A percentile compares a stretch with the other conserved stretches of the same genome.
Evolutionary conservation across 2,113 vertebrate species (phyloP).

Genomic region (Eulacestoma nigropectus): DNA sequence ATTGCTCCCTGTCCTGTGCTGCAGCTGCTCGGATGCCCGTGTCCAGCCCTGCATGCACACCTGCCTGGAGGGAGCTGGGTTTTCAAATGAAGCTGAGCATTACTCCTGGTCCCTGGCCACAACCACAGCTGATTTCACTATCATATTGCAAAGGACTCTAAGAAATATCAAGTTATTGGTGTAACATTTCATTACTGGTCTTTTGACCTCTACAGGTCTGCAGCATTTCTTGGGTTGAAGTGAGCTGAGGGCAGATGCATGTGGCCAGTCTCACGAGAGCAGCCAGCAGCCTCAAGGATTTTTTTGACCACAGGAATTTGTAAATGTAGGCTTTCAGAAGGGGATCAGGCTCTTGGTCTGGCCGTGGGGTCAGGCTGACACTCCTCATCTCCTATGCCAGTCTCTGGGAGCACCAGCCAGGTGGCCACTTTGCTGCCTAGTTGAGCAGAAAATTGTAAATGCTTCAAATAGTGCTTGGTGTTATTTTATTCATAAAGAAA

Average conservation of each 20-base stretch:
- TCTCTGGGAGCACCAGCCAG: slow-evolving; percentile 16
- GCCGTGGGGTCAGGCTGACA: not conserved
- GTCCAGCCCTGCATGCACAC: not conserved
- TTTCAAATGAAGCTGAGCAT: not conserved
- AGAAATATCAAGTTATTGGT: slow-evolving; percentile 19
- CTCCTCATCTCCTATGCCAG: not conserved
- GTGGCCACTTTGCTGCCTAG: slow-evolving; percentile 54
- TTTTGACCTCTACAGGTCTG: not conserved
- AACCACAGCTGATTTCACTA: not conserved
- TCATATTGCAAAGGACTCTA: slow-evolving; percentile 29
- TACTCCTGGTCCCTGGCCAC: slow-evolving; percentile 9
- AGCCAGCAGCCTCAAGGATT: not conserved
- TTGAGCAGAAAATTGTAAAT: slow-evolving; percentile 71
- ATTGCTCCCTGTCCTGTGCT: not conserved
- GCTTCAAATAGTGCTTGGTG: slow-evolving; percentile 45
- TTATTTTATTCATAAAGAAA: slow-evolving; percentile 71
- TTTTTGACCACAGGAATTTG: not conserved
- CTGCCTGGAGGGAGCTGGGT: not conserved
- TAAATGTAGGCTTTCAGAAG: not conserved
- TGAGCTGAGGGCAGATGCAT: not conserved
- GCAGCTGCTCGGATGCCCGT: not conserved
- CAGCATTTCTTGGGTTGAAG: not conserved
- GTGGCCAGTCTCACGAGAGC: not conserved
- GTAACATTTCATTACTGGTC: not conserved
- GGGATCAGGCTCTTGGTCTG: not conserved